A percentile compares a stretch with the other conserved stretches of the same genome.
Conservation (phyloP, 2,797 vertebrate genomes). For the Rhinichthys osculus region DNA sequence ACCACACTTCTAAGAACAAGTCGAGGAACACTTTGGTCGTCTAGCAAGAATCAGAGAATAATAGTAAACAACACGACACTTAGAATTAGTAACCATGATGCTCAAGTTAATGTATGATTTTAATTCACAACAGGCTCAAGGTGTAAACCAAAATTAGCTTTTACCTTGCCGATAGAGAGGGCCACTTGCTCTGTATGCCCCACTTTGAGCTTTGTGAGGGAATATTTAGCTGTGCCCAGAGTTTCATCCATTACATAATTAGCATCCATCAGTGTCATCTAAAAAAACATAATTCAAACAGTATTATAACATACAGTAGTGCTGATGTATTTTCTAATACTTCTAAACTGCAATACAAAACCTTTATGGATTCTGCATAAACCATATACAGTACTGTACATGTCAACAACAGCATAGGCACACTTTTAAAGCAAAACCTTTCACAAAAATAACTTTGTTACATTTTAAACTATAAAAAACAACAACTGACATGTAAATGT, state of each 20-base stretch:
- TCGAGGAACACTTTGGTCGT: conserved; percentile 92
- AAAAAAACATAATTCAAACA: conserved; percentile 41
- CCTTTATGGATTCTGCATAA: neutral
- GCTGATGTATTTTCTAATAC: neutral
- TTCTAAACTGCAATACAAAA: neutral
- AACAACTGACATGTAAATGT: no score
- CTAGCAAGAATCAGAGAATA: conserved; percentile 71
- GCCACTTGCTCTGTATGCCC: conserved; percentile 85
- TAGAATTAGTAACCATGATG: neutral
- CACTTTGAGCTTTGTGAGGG: conserved; percentile 82
- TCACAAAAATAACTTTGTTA: neutral
- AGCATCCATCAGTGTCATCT: conserved; percentile 98
- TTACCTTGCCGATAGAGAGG: conserved; percentile 91
- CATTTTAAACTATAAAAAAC: neutral
- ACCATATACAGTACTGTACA: no score
- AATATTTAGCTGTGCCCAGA: conserved; percentile 88
- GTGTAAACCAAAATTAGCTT: neutral
- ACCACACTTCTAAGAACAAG: conserved; percentile 94
- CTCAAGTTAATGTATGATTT: neutral
- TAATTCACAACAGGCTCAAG: neutral
- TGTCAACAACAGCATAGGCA: neutral
- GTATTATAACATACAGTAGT: neutral
- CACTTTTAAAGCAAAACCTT: neutral
- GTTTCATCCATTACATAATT: conserved; percentile 99
- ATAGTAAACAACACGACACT: neutral